Conservation (phyloP, 2,797 vertebrate species). For the Limosa lapponica region DNA sequence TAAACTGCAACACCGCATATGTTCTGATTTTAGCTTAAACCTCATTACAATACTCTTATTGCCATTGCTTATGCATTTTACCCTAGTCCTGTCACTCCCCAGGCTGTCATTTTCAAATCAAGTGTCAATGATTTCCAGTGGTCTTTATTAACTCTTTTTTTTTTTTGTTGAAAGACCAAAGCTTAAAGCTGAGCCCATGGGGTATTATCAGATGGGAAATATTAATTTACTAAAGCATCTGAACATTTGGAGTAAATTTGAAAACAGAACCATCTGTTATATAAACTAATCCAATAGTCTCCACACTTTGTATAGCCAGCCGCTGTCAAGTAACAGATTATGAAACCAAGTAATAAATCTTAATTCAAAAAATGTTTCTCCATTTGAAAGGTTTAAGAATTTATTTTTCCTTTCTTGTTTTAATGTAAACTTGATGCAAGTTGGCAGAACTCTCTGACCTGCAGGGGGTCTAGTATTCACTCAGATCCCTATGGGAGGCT, state of each 20-base stretch:
- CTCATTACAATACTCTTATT: background rate
- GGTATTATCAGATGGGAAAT: slow-evolving; percentile 75
- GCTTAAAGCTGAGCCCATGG: slow-evolving; percentile 60
- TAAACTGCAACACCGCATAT: background rate
- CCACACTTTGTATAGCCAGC: slow-evolving; percentile 70
- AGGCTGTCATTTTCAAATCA: slow-evolving; percentile 21
- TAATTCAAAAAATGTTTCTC: slow-evolving; percentile 50
- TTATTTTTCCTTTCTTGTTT: slow-evolving; percentile 59
- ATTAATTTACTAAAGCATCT: slow-evolving; percentile 74
- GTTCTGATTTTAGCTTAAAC: slow-evolving; percentile 8
- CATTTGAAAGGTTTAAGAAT: slow-evolving; percentile 49
- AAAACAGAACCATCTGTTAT: slow-evolving; percentile 81
- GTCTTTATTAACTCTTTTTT: slow-evolving; percentile 54
- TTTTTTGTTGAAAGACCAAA: slow-evolving; percentile 46
- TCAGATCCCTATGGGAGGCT: background rate
- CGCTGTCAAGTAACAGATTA: slow-evolving; percentile 74
- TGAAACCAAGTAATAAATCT: slow-evolving; percentile 75
- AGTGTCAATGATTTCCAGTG: slow-evolving; percentile 9
- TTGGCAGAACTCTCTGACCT: slow-evolving; percentile 17
- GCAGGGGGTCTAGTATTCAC: background rate
- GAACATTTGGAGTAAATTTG: slow-evolving; percentile 79
- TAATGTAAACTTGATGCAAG: slow-evolving; percentile 69
- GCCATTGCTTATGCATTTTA: background rate
- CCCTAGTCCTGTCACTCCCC: background rate
- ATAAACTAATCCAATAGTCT: slow-evolving; percentile 75